Percentiles rank a stretch among this genome's conserved stretches.
Evolutionary conservation across 2,797 vertebrate genomes (phyloP).

Genomic region (Chelon labrosus): DNA sequence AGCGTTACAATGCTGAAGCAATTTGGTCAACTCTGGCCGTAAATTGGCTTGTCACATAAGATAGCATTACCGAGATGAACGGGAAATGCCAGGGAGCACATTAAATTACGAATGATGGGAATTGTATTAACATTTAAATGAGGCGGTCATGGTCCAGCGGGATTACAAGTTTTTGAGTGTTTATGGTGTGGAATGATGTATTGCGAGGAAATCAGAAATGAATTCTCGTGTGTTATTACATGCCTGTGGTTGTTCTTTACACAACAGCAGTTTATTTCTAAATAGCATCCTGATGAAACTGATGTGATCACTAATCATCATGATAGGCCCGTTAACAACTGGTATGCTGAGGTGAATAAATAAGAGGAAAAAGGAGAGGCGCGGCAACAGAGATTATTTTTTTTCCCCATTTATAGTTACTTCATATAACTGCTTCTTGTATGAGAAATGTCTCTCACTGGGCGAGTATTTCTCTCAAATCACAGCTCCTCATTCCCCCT

Average conservation of each 20-base stretch:
- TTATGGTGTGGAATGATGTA: conserved; percentile 74
- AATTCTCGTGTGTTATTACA: conserved; percentile 59
- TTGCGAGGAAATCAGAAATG: conserved; percentile 54
- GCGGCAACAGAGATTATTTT: conserved; percentile 4
- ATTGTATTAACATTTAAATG: conserved; percentile 84
- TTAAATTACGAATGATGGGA: conserved; percentile 80
- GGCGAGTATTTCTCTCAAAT: conserved; percentile 53
- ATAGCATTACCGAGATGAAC: conserved; percentile 70
- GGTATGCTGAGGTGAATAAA: conserved; percentile 16
- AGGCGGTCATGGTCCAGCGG: conserved; percentile 74
- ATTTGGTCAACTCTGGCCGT: conserved; percentile 70
- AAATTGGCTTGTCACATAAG: conserved; percentile 79
- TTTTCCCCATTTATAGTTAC: conserved; percentile 28
- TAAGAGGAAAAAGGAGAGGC: background rate
- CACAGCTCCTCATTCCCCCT: conserved; percentile 38
- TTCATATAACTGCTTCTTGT: conserved; percentile 27
- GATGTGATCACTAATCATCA: conserved; percentile 53
- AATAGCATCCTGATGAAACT: conserved; percentile 49
- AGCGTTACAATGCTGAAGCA: conserved; percentile 70
- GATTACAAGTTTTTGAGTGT: conserved; percentile 70
- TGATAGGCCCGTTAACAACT: conserved; percentile 47
- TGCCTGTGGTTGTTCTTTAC: conserved; percentile 48
- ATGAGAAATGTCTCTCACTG: conserved; percentile 43
- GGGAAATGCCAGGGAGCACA: conserved; percentile 69
- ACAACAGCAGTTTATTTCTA: conserved; percentile 51